Percentiles rank a stretch among this genome's conserved stretches.
Conservation (phyloP, 2,888 invertebrate genomes). For the Halictus ligatus region DNA sequence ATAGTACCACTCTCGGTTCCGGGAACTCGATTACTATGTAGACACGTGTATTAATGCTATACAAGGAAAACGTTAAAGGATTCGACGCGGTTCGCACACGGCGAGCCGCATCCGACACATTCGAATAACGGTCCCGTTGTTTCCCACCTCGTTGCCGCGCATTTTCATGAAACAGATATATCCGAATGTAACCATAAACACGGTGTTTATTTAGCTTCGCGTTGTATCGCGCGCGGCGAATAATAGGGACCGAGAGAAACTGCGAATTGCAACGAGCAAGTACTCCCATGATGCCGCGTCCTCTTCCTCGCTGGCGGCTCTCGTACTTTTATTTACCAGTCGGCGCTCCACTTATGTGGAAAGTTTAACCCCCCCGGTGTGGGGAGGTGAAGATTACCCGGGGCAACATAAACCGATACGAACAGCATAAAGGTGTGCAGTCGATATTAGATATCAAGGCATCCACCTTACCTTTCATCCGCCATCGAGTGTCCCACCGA, state of each 20-base stretch:
- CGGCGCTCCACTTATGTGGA: constrained; percentile 71
- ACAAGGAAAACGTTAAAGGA: neutral
- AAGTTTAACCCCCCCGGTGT: constrained; percentile 70
- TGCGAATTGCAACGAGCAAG: constrained; percentile 50
- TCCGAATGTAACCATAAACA: neutral
- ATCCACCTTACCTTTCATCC: constrained; percentile 65
- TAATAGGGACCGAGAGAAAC: constrained; percentile 25
- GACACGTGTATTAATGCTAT: neutral
- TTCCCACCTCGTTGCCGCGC: neutral
- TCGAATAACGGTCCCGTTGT: neutral
- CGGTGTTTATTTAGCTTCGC: neutral
- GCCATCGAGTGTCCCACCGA: constrained; percentile 75
- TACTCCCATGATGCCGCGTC: constrained; percentile 63
- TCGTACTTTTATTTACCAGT: constrained; percentile 72
- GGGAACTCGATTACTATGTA: neutral
- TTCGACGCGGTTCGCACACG: neutral
- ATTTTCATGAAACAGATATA: neutral
- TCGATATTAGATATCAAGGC: constrained; percentile 76
- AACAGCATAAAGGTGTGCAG: constrained; percentile 69
- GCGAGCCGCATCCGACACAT: no score
- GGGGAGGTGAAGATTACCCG: constrained; percentile 69
- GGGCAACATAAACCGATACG: constrained; percentile 70
- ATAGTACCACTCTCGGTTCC: neutral
- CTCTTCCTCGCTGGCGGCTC: constrained; percentile 35
- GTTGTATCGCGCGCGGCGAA: constrained; percentile 11